Base-by-base conservation (phyloP, 2,888 invertebrate genomes). In the Plagiodera versicolora region DNA sequence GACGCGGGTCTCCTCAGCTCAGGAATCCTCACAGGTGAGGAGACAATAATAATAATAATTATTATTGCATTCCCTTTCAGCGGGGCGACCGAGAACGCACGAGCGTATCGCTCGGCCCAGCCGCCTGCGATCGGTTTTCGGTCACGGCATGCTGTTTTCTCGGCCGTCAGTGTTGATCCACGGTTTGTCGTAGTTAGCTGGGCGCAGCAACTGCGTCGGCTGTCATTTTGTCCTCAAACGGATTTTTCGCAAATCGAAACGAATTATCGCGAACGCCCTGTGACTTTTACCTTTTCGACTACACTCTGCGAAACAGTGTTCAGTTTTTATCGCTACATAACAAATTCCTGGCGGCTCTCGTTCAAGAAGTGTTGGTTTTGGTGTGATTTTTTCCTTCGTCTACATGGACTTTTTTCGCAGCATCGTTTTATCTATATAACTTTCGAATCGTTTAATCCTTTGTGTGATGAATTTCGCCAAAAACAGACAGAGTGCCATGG, bases 151-250 rank as follows among this genome's bases (percentile, higher is more conserved):
- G 74, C 74, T 70, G 72, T 69, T 72, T 69, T 70, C 64, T 65
- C 59, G 70, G 59, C 73, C 71, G 73, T 72, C 77, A 77, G 77
- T 76, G 72, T 70, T 68, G 69, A 71, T 67, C 71, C 67, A 71
- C 70, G 66, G 71, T 70, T 68, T 45, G 66, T 49, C 24, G 54
- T 54, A 32, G 63, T 53, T 56, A 58, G 65, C 64, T 44, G 51
- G 61, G 32, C 57, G 19, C n/a, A n/a, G n/a, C n/a, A 50, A 58
- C 60, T 60, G 60, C 60, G 63, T 24, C 47, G 47, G 53, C 49
- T 54, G 56, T 64, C 54, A 58, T 67, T 67, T 67, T 66, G 66
- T 47, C 60, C n/a, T n/a, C 64, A 67, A 68, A 65, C 69, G 67
- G 63, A 67, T 64, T 61, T 61, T 62, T 64, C 67, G 62, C 65